Base-by-base conservation (phyloP, 2,113 vertebrate genomes). In the Tychaedon coryphoeus region DNA sequence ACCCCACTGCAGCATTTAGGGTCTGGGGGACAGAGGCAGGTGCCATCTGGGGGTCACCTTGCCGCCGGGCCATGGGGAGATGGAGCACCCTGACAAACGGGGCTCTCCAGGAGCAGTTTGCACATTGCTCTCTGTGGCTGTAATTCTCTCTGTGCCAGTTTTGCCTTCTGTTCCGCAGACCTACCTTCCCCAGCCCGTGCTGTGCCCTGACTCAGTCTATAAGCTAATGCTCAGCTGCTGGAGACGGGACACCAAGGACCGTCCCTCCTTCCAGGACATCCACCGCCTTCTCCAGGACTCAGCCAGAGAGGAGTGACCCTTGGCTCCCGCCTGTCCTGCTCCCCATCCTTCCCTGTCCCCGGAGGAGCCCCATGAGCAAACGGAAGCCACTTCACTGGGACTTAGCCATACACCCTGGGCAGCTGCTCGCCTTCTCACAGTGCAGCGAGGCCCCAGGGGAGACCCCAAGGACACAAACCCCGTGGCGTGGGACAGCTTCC, bases 201-300 rank as follows among this genome's bases (percentile, higher is more conserved):
- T 98, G 54, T 99, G 99, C 92, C 98, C 99, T 5, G 98, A 99
- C 33, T 92, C 96, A 54, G 96, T 99, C 91, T 99, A 99, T 97
- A 98, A 97, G 93, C 97, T 99, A 93, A 99, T 99, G 99, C 98
- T 99, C 80, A 99, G 98, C 96, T 99, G 99, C 97, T 99, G 99
- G 99, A 98, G 97, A 97, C 98, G 99, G 93, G 99, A 99, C n/a
- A 98, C 99, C 87, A 99, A 99, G 96, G 98, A 99, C 45, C 98
- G 99, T 24, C 99, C 99, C 17, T 98, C 98, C n/a, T 99, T 99
- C 96, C 98, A 99, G 94, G 99, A 99, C 60, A 99, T 99, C 75
- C 98, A 99, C 80, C 82, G 93, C 84, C 97, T 98, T 28, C 98
- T 99, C 81, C 98, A 98, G 64, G 98, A 98, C 89, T 97, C 93